Base-by-base conservation (phyloP, 1,140 invertebrate genomes). In the Drosophila lacertosa region DNA sequence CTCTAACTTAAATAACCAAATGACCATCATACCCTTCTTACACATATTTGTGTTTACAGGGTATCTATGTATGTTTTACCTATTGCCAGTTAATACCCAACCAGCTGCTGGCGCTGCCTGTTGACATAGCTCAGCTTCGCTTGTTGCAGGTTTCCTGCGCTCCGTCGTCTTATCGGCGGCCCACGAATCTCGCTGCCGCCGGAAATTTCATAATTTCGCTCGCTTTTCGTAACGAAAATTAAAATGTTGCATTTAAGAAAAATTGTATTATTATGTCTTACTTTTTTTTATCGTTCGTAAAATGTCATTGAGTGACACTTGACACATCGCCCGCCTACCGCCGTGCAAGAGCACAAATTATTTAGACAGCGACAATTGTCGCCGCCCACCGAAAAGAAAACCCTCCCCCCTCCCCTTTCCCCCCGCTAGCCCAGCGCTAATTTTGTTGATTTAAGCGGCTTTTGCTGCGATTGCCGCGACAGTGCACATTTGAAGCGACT, bases 281-380 rank as follows among this genome's bases (percentile, higher is more conserved):
- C 24, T 45, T 15, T 40, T 40, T 16, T 15, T 26, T 16, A 29
- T 16, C n/a, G 15, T 63, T 82, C 70, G 68, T 77, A 79, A 83
- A 83, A 73, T 83, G 72, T 86, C 77, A 86, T 74, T 86, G 81
- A 86, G 59, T 86, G 80, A 86, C 80, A 86, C 71, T 83, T 83
- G 65, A 58, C 63, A 47, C 45, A 51, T 13, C 66, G 50, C 57
- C 66, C 58, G 48, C 65, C 20, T 15, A 16, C 24, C 26, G 26
- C 26, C 26, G 9, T 29, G 26, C 26, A 29, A 5, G 26, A 29
- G 26, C 26, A 29, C 26, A 62, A 54, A 65, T 84, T 79, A 79
- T 84, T 83, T 73, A 75, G 80, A 84, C 75, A 73, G 80, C 63
- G 16, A 59, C 65, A 72, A 79, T 84, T 72, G 74, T 58, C 22